These are phyloP conservation scores for Thymallus thymallus DNA, from an alignment of 2,113 vertebrate species.

Conservation along the genomic window DNA sequence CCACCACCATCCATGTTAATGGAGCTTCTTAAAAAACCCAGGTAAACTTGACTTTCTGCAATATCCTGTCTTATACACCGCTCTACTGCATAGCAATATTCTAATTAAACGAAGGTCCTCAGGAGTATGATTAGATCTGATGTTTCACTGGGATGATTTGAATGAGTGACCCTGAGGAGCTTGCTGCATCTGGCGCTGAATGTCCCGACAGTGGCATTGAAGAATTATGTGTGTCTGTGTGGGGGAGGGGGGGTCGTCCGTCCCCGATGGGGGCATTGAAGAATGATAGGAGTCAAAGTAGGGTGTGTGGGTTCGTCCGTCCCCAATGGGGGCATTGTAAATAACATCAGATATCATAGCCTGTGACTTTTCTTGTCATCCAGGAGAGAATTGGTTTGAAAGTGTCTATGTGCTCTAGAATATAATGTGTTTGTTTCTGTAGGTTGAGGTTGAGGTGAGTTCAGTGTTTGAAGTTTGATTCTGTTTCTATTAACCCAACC, in stretches of 20 bases:
- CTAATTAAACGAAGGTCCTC: slow-evolving; percentile 3
- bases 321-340: no score
- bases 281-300: not conserved
- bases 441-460: not conserved
- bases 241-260: no score
- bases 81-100: slow-evolving; percentile 18
- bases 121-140: slow-evolving; percentile 6
- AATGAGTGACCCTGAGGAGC: no score
- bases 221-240: not conserved
- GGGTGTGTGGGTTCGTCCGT: no score
- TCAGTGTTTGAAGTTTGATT: not conserved
- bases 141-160: not conserved
- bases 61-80: slow-evolving; percentile 12
- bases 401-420: not conserved
- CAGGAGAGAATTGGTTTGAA: not conserved
- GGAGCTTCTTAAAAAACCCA: not conserved
- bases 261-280: no score
- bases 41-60: not conserved
- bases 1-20: slow-evolving; percentile 7
- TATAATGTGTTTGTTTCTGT: not conserved
- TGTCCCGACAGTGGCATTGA: not conserved
- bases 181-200: not conserved
- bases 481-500: no score
- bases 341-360: not conserved
- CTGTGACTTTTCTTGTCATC: not conserved